These are phyloP conservation scores for Globodera ellingtonae DNA, from an alignment of 1,140 invertebrate genomes.

Conservation along the genomic window DNA sequence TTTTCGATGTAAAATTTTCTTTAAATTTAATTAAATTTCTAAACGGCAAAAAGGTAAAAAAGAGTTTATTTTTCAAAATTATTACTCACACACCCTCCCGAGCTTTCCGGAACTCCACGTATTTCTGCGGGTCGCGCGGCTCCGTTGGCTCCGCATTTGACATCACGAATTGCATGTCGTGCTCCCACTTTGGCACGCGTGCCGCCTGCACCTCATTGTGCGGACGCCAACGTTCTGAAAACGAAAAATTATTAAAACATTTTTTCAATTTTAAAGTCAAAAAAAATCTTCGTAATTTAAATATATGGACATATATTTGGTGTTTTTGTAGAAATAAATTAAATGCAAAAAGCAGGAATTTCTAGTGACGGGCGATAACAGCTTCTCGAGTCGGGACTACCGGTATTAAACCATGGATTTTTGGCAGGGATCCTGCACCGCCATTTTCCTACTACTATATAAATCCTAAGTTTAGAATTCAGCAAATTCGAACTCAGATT, in stretches of 20 bases:
- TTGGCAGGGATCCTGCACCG: too few species aligned
- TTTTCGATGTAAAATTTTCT: too few species aligned
- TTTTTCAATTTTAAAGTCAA: neutral
- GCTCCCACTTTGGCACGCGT: conserved; percentile 2
- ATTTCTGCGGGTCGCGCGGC: conserved; percentile 34
- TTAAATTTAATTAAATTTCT: neutral
- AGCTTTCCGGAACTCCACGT: conserved; percentile 12
- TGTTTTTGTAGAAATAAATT: neutral
- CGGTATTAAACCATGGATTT: too few species aligned
- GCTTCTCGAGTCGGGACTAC: too few species aligned
- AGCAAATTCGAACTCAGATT: conserved; percentile 22
- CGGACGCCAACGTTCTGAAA: conserved; percentile 23
- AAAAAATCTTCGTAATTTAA: too few species aligned
- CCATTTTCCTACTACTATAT: too few species aligned
- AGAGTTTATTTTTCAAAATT: conserved; percentile 2
- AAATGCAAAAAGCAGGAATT: neutral
- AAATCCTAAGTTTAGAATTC: conserved; percentile 9
- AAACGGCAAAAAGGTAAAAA: neutral
- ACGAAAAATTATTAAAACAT: conserved; percentile 16
- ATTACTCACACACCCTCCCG: conserved; percentile 4
- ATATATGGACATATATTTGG: conserved; percentile 29
- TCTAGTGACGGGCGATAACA: neutral
- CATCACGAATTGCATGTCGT: conserved; percentile 20
- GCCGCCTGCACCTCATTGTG: conserved; percentile 14
- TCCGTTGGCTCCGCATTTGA: conserved; percentile 25